phyloP scores from a whole-genome alignment of 1,140 invertebrate genomes.

The Liolophura sinensis region DNA sequence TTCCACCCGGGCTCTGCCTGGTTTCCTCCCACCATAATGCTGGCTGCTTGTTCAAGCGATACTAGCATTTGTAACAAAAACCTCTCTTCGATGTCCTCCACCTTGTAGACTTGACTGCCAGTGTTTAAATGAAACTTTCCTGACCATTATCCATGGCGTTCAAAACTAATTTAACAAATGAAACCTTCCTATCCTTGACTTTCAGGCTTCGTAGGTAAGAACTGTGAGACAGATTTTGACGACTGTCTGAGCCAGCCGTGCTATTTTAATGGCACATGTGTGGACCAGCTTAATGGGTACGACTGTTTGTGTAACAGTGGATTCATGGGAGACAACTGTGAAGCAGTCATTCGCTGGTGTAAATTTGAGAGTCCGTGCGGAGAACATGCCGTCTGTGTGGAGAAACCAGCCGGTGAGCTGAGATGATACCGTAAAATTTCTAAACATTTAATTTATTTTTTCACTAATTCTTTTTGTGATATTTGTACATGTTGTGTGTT shows the following conservation, averaged over 20 bases:
- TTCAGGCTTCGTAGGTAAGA: not conserved
- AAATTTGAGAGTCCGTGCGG: conserved; percentile 27
- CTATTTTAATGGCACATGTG: conserved; percentile 3
- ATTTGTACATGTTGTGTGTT: too few relatives aligned
- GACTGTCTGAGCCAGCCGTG: not conserved
- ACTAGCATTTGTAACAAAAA: too few relatives aligned
- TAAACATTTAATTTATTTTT: not conserved
- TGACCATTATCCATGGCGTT: too few relatives aligned
- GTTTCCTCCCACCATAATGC: too few relatives aligned
- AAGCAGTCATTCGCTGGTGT: conserved; percentile 33
- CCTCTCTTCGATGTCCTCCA: too few relatives aligned
- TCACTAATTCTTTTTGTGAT: too few relatives aligned
- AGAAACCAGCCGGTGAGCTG: conserved; percentile 30
- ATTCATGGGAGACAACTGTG: conserved; percentile 12
- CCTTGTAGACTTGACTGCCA: too few relatives aligned
- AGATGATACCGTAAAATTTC: not conserved
- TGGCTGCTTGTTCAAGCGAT: too few relatives aligned
- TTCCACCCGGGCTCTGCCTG: too few relatives aligned
- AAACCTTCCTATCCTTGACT: too few relatives aligned
- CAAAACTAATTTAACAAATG: too few relatives aligned
- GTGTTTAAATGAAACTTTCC: too few relatives aligned
- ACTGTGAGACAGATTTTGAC: conserved; percentile 8
- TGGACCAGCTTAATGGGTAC: not conserved
- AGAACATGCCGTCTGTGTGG: conserved; percentile 31
- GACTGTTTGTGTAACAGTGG: conserved; percentile 10